Percentiles rank a stretch among this genome's conserved stretches.
Conservation (phyloP, 2,888 invertebrate genomes). For the Cryptocephalus primarius region DNA sequence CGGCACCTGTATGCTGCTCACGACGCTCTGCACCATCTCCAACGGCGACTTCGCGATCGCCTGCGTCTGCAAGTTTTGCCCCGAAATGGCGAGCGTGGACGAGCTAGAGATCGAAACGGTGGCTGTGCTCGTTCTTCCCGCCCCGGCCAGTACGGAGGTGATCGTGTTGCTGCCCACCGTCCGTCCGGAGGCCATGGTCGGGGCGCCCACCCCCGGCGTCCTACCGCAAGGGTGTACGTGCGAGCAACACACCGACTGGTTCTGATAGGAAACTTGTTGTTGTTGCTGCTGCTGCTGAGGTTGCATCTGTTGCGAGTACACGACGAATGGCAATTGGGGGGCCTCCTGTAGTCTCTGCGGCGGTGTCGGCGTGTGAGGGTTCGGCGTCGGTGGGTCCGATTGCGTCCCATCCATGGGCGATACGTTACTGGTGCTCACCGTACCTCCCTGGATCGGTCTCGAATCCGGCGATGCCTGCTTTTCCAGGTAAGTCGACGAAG, state of each 20-base stretch:
- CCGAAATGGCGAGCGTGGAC: constrained; percentile 23
- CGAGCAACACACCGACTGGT: constrained; percentile 3
- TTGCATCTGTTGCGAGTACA: constrained; percentile 12
- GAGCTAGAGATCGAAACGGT: constrained; percentile 61
- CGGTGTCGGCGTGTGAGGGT: constrained; percentile 30
- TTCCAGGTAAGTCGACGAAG: constrained; percentile 57
- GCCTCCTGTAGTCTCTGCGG: constrained; percentile 13
- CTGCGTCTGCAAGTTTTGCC: constrained; percentile 19
- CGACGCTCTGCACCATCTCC: constrained; percentile 70
- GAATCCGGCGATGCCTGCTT: constrained; percentile 48
- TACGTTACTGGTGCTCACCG: constrained; percentile 74
- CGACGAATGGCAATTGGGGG: constrained; percentile 12
- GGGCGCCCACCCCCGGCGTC: background rate
- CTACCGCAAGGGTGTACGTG: background rate
- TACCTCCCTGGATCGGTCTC: constrained; percentile 73
- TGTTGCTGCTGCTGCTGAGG: constrained; percentile 7
- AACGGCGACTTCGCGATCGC: constrained; percentile 51
- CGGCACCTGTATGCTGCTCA: constrained; percentile 55
- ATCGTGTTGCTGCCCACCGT: constrained; percentile 72
- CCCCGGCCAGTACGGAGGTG: constrained; percentile 67
- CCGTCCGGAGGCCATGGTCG: constrained; percentile 61
- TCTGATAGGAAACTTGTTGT: constrained; percentile 6
- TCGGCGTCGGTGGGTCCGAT: constrained; percentile 42
- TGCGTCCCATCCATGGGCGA: constrained; percentile 55
- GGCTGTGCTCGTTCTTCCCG: constrained; percentile 64